A percentile compares a stretch with the other conserved stretches of the same genome.
Evolutionary conservation across 2,888 invertebrate species (phyloP).

Genomic region (Salticus scenicus): DNA sequence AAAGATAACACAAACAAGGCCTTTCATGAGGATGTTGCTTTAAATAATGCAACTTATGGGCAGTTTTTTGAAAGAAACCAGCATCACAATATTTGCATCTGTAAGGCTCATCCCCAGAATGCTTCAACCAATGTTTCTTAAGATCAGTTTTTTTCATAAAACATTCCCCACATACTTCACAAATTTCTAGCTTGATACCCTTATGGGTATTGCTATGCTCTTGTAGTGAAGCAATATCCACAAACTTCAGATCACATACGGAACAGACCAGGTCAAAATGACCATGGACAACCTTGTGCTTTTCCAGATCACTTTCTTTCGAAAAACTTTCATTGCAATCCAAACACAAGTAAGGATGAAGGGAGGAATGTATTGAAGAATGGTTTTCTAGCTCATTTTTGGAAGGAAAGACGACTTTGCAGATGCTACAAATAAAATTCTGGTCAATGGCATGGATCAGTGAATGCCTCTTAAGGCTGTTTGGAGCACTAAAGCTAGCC

Average conservation of each 20-base stretch:
- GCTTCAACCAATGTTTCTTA: conserved; percentile 31
- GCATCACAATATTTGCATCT: conserved; percentile 41
- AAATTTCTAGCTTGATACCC: neutral
- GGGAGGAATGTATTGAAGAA: neutral
- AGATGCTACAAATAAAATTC: neutral
- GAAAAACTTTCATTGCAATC: conserved; percentile 34
- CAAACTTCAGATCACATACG: conserved; percentile 33
- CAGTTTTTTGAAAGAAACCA: conserved; percentile 47
- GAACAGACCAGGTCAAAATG: conserved; percentile 8
- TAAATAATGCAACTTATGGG: conserved; percentile 52
- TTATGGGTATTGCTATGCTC: conserved; percentile 22
- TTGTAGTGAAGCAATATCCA: conserved; percentile 5
- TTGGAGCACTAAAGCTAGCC: conserved; percentile 32
- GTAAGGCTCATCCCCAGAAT: conserved; percentile 31
- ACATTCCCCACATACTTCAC: conserved; percentile 6
- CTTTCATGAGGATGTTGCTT: conserved; percentile 45
- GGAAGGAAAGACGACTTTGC: conserved; percentile 1
- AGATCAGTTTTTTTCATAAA: conserved; percentile 16
- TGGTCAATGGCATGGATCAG: conserved; percentile 21
- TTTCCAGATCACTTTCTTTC: conserved; percentile 25
- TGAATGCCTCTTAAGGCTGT: conserved; percentile 28
- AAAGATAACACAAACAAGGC: conserved; percentile 44
- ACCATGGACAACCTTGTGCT: conserved; percentile 28
- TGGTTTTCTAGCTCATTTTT: conserved; percentile 13
- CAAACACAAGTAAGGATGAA: conserved; percentile 16